Conservation (phyloP, 2,888 invertebrate genomes). For the Deroplatys truncata region DNA sequence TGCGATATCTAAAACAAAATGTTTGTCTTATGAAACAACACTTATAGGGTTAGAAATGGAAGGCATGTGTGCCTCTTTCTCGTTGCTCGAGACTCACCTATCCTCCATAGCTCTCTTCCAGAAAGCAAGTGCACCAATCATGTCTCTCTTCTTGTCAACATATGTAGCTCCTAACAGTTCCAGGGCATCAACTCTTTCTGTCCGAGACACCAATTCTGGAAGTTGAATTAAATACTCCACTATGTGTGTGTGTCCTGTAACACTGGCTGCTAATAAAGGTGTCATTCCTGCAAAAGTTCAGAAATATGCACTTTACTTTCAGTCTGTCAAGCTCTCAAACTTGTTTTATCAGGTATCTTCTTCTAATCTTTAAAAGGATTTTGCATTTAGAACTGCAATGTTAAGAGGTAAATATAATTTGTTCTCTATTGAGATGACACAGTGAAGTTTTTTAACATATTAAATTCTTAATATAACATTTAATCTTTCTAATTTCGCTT, state of each 20-base stretch:
- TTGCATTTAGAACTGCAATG: too few relatives aligned
- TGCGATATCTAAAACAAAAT: slow-evolving; percentile 49
- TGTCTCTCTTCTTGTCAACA: slow-evolving; percentile 94
- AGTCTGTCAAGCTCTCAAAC: too few relatives aligned
- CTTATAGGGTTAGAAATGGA: neutral
- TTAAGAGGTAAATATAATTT: too few relatives aligned
- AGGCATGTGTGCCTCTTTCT: too few relatives aligned
- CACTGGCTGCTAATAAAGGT: slow-evolving; percentile 87
- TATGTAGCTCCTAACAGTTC: slow-evolving; percentile 91
- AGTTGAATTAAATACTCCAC: slow-evolving; percentile 84
- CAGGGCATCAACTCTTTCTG: slow-evolving; percentile 82
- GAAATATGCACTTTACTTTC: too few relatives aligned
- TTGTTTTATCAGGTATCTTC: too few relatives aligned
- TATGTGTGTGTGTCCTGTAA: slow-evolving; percentile 88
- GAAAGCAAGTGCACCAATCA: slow-evolving; percentile 80
- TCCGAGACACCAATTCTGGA: slow-evolving; percentile 65
- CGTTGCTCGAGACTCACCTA: slow-evolving; percentile 50
- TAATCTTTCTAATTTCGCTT: too few relatives aligned
- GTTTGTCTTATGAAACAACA: neutral
- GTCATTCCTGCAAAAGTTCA: slow-evolving; percentile 69
- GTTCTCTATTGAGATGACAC: too few relatives aligned
- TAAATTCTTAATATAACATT: too few relatives aligned
- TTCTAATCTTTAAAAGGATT: too few relatives aligned
- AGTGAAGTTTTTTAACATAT: too few relatives aligned
- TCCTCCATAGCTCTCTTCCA: slow-evolving; percentile 92